These are phyloP conservation scores for Stylophora pistillata DNA, from an alignment of 64 coral and sea anemone genomes.

Conservation along the genomic window DNA sequence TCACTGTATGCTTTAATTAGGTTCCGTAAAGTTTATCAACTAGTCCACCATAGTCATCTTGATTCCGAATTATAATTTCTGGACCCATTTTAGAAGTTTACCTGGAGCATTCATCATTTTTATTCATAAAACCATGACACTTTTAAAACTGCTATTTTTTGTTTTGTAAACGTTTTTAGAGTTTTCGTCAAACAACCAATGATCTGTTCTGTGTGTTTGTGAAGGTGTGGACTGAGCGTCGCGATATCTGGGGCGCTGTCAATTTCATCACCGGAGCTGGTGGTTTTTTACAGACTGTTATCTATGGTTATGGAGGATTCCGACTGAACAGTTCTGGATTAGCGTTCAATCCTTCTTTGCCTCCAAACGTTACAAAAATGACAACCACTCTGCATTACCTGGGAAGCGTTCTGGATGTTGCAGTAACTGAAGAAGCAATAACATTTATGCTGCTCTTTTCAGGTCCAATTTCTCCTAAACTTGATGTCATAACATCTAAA, in stretches of 20 bases:
- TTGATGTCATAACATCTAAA: slow-evolving; percentile 52
- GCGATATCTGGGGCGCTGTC: slow-evolving; percentile 65
- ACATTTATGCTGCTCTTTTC: slow-evolving; percentile 53
- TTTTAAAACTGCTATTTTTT: too few species aligned
- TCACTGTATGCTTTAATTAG: too few species aligned
- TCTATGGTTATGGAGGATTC: slow-evolving; percentile 94
- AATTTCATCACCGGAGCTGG: slow-evolving; percentile 94
- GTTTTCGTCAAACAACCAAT: neutral
- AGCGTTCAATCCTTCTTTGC: slow-evolving; percentile 72
- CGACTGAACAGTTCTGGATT: slow-evolving; percentile 40
- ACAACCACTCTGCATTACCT: slow-evolving; percentile 69
- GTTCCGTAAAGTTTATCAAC: too few species aligned
- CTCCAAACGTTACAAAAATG: slow-evolving; percentile 72
- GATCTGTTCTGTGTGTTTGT: neutral
- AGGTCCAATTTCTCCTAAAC: slow-evolving; percentile 57
- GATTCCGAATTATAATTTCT: too few species aligned
- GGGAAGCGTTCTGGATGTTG: slow-evolving; percentile 70
- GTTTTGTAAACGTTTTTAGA: neutral
- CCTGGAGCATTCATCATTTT: too few species aligned
- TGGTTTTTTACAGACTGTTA: slow-evolving; percentile 81
- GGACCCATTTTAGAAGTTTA: too few species aligned
- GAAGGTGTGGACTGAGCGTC: slow-evolving; percentile 83
- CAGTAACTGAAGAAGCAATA: slow-evolving; percentile 37
- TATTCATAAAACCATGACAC: neutral
- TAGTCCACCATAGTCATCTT: too few species aligned